Evolutionary conservation across 2,888 invertebrate genomes (phyloP).

Genomic region (Epinotia nisella): DNA sequence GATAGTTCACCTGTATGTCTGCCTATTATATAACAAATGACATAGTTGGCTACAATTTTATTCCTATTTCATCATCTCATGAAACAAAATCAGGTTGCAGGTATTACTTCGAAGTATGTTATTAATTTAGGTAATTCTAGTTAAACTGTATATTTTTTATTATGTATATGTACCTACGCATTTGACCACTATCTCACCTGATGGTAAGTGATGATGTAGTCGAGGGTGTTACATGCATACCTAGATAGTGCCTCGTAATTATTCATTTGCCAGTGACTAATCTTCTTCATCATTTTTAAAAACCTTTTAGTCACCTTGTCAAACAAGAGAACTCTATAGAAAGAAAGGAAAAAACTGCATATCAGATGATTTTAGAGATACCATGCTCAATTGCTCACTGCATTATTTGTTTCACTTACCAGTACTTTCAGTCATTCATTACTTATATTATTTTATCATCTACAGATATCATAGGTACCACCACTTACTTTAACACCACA

Average conservation of each 20-base stretch:
- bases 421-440: neutral
- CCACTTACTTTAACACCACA: too few relatives aligned
- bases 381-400: neutral
- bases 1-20: too few relatives aligned
- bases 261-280: neutral
- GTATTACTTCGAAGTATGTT: neutral
- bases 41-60: too few relatives aligned
- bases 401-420: neutral
- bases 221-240: too few relatives aligned
- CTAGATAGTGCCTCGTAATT: too few relatives aligned
- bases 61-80: conserved; percentile 18
- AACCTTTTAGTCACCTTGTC: neutral
- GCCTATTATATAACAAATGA: too few relatives aligned
- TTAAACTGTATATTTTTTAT: too few relatives aligned
- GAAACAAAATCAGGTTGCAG: neutral
- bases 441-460: neutral
- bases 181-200: too few relatives aligned
- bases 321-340: neutral
- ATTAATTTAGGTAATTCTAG: too few relatives aligned
- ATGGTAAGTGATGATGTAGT: too few relatives aligned
- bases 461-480: too few relatives aligned
- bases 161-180: too few relatives aligned
- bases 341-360: neutral
- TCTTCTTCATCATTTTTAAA: neutral
- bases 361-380: neutral